phyloP scores from a whole-genome alignment of 2,113 vertebrate genomes.

The Eudyptes chrysolophus region DNA sequence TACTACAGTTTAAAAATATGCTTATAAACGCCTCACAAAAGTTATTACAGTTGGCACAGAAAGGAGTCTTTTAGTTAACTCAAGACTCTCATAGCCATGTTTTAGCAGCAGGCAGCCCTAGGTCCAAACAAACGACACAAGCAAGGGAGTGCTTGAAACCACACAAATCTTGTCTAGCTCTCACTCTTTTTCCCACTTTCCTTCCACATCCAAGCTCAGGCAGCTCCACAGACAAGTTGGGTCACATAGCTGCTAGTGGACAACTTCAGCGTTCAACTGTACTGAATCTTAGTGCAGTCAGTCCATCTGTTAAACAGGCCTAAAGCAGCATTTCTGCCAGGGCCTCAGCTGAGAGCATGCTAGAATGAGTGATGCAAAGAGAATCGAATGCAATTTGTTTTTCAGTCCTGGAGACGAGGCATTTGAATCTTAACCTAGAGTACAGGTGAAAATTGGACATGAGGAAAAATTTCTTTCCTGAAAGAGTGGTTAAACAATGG shows the following conservation, averaged over 20 bases:
- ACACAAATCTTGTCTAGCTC: background rate
- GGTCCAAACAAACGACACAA: background rate
- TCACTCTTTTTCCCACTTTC: background rate
- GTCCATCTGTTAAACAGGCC: background rate
- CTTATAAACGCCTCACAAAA: background rate
- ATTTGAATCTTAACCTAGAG: background rate
- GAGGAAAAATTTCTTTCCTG: too few relatives aligned
- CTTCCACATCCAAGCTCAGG: background rate
- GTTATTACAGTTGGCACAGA: background rate
- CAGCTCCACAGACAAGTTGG: background rate
- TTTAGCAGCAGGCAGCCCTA: background rate
- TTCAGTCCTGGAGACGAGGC: background rate
- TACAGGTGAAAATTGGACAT: background rate
- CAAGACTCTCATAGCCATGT: background rate
- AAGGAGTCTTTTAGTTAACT: background rate
- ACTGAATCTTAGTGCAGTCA: background rate
- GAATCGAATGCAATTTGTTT: background rate
- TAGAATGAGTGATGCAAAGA: background rate
- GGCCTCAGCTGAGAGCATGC: background rate
- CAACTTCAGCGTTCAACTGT: background rate
- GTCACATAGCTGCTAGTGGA: background rate
- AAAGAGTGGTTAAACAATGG: too few relatives aligned
- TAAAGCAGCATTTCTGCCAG: background rate
- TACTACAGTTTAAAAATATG: background rate
- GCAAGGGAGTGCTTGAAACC: background rate